phyloP scores from a whole-genome alignment of 2,113 vertebrate species.

The Pedionomus torquatus region DNA sequence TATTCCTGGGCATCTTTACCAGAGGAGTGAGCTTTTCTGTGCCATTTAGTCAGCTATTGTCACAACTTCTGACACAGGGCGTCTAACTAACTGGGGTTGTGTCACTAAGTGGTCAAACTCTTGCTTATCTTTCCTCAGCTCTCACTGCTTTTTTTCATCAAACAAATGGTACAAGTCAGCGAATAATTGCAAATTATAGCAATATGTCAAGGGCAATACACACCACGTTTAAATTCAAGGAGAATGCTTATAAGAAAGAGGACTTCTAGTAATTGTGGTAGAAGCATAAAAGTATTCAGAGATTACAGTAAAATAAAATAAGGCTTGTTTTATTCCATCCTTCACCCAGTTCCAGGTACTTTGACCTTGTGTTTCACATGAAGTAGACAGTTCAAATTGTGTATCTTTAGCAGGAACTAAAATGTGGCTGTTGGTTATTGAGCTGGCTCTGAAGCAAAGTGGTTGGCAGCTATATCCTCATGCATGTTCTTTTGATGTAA shows the following conservation, averaged over 20 bases:
- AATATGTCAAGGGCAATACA: background rate
- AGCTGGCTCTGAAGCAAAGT: background rate
- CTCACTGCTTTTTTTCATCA: background rate
- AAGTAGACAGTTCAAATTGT: too few species aligned
- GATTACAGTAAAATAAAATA: background rate
- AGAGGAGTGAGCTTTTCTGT: background rate
- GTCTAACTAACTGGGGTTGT: background rate
- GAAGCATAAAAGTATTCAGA: background rate
- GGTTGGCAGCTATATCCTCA: background rate
- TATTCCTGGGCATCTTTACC: background rate
- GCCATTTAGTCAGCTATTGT: background rate
- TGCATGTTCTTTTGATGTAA: constrained; percentile 66
- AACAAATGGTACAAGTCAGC: background rate
- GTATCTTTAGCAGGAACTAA: too few species aligned
- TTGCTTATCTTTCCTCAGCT: background rate
- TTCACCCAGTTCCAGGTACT: background rate
- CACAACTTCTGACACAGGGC: background rate
- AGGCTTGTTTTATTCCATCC: background rate
- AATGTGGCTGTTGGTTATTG: background rate
- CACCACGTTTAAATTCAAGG: constrained; percentile 6
- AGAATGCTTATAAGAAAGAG: background rate
- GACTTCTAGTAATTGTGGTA: background rate
- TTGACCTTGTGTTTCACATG: background rate
- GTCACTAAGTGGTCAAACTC: background rate
- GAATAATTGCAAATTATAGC: background rate